phyloP scores from a whole-genome alignment of 2,888 invertebrate species.

The Orthosia cruda region DNA sequence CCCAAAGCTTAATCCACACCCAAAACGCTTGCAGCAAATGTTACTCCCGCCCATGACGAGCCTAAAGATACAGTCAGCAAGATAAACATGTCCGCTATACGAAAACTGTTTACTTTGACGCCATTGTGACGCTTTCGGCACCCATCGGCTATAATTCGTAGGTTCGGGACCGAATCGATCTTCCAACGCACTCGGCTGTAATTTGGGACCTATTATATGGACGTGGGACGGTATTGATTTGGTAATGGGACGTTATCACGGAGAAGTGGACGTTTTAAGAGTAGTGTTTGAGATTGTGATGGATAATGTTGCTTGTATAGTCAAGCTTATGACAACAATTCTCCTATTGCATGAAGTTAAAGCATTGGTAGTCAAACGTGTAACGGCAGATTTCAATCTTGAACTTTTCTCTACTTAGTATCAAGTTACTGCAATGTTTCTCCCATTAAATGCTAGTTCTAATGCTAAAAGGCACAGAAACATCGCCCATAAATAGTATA shows the following conservation, averaged over 20 bases:
- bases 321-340: constrained; percentile 8
- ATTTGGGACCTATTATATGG: constrained; percentile 56
- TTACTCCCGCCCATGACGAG: constrained; percentile 75
- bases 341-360: background rate
- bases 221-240: constrained; percentile 61
- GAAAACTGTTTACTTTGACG: constrained; percentile 75
- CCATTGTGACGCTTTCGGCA: constrained; percentile 62
- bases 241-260: constrained; percentile 54
- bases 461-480: constrained; percentile 28
- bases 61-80: constrained; percentile 75
- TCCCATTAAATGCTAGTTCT: constrained; percentile 29
- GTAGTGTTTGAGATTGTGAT: constrained; percentile 35
- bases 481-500: constrained; percentile 44
- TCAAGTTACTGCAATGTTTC: constrained; percentile 12
- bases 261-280: constrained; percentile 39
- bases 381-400: constrained; percentile 14
- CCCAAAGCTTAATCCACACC: constrained; percentile 55
- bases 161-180: constrained; percentile 57
- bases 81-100: constrained; percentile 73
- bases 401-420: constrained; percentile 26
- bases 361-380: background rate
- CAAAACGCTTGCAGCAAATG: constrained; percentile 60
- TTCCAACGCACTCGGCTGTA: constrained; percentile 50
- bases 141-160: constrained; percentile 49
- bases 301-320: constrained; percentile 15